Evolutionary conservation across 2,797 vertebrate genomes (phyloP).

Genomic region (Perodicticus potto): DNA sequence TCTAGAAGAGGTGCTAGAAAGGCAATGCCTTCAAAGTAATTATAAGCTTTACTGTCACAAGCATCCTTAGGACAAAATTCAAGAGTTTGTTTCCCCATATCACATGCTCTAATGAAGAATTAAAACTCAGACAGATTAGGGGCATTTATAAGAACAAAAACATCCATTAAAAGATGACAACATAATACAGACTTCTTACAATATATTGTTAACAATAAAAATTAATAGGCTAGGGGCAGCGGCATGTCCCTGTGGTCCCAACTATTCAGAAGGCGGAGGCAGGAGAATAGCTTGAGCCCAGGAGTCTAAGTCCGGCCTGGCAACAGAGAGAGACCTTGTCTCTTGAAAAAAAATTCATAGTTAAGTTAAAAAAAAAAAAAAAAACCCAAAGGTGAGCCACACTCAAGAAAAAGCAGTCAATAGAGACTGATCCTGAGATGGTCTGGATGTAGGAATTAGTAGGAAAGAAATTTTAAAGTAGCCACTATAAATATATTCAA

Average conservation of each 20-base stretch:
- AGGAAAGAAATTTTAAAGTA: not conserved
- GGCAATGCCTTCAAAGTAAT: not conserved
- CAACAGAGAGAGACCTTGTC: not conserved
- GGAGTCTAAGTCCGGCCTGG: not conserved
- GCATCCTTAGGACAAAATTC: not conserved
- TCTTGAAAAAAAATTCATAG: not conserved
- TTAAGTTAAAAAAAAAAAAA: not conserved
- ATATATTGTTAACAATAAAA: constrained; percentile 25
- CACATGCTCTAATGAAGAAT: not conserved
- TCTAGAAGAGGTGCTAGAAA: not conserved
- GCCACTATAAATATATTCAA: not conserved
- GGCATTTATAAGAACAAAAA: constrained; percentile 39
- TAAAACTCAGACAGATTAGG: not conserved
- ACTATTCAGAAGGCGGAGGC: not conserved
- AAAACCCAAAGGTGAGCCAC: not conserved
- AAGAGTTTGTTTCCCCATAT: constrained; percentile 29
- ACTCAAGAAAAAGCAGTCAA: not conserved
- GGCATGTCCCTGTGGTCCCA: not conserved
- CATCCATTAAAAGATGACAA: not conserved
- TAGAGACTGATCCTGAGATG: not conserved
- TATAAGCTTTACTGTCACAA: not conserved
- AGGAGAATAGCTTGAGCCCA: not conserved
- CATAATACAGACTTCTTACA: not conserved
- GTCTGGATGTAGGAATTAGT: not conserved
- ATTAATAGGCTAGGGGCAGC: not conserved